Evolutionary conservation across 2,113 vertebrate species (phyloP), one percentile per base, ranked within the genome.

Genomic region (Oncorhynchus keta): DNA sequence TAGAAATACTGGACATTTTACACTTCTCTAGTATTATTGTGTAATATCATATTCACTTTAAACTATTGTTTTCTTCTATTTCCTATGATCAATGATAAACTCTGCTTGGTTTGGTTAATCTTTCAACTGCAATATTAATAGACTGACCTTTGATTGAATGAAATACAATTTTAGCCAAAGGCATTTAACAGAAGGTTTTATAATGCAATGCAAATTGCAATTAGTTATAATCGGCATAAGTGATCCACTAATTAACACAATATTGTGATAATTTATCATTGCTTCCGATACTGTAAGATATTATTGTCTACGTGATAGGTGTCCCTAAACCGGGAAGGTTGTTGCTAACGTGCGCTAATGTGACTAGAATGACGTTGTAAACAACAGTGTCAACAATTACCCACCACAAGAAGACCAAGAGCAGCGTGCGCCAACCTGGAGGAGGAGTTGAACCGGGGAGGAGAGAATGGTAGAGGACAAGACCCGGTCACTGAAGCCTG

Each of bases 211-310:
- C 59, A 62, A 26, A 73, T 61, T 67, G n/a, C 59, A 22, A 26
- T 75, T 61, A 79, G 32, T 13, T 26, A 51, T 39, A 57, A 68
- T 51, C 12, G 22, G 55, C 28, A 30, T 0, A 0, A 13, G 20
- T 20, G 81, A 72, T 35, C 73, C 80, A 51, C 73, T 64, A 75
- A 81, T 84, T 84, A 77, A 3, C 35, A 65, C 76, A 45, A 82
- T 76, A 26, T 24, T 65, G 26, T 26, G 24, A 24, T 65, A 22
- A 13, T 26, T 22, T 65, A 26, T 12, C 5, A 26, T 65, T 2
- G 9, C 24, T 26, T 5, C n/a, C 4, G 62, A 12, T 16, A 13
- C 24, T 65, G 22, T 65, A 22, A 28, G 22, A 9, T 1, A 9
- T 55, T 28, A 35, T 35, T 0, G 1, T 35, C 35, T 35, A 35